Evolutionary conservation across 35 echinoderm and acorn worm genomes (phyloP).

Genomic region (Ophioderma brevispina): DNA sequence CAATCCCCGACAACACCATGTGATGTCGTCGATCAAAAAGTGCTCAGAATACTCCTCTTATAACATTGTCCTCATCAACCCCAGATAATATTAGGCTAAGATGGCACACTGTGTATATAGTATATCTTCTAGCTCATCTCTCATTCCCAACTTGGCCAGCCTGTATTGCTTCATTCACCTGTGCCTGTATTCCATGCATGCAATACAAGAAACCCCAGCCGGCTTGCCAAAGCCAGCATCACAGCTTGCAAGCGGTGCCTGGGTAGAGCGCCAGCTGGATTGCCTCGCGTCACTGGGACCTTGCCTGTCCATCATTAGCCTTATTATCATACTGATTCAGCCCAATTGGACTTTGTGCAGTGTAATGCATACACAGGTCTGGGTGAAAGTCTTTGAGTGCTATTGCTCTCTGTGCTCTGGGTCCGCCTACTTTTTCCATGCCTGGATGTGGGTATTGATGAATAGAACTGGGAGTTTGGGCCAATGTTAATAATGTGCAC

Average conservation of each 20-base stretch:
- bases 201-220: not conserved
- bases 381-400: not conserved
- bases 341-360: not conserved
- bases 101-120: not conserved
- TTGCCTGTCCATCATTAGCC: not conserved
- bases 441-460: not conserved
- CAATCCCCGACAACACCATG: too few relatives aligned
- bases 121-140: not conserved
- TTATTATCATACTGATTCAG: not conserved
- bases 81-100: not conserved
- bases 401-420: not conserved
- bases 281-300: not conserved
- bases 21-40: too few relatives aligned
- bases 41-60: too few relatives aligned
- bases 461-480: too few relatives aligned
- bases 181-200: not conserved
- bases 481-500: too few relatives aligned
- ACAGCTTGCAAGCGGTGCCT: not conserved
- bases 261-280: not conserved
- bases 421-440: not conserved
- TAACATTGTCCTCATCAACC: too few relatives aligned
- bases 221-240: not conserved
- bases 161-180: not conserved
- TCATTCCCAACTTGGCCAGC: conserved; percentile 6
- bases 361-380: not conserved